Base-by-base conservation (phyloP, 2,888 invertebrate genomes). In the Dysmachus trigonus region DNA sequence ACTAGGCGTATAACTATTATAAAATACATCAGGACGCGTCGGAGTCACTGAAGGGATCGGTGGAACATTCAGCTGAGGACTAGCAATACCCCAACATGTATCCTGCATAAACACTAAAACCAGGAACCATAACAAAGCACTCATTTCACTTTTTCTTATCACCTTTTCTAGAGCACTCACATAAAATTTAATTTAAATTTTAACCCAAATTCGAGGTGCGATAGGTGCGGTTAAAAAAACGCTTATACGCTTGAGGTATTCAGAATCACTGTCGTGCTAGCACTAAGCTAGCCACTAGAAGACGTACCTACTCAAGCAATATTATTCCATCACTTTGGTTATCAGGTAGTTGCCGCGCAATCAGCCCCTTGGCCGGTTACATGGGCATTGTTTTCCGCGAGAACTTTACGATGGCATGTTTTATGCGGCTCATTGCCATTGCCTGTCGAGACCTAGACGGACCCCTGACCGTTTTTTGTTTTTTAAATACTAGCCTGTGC, bases 21-120 rank as follows among this genome's bases (percentile, higher is more conserved):
- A 90, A 62, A 87, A 90, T 10, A 91, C 88, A 87, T 91, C 90
- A 0, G 91, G 91, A 30, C 89, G 89, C 15, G 90, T 89, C 8
- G 89, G 88, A n/a, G 88, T 88, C 33, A 2, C 81, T 35, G 33
- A 89, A 88, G 93, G 90, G 62, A 94, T 89, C 0, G 94, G 94
- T 1, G 94, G 94, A 74, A 94, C 89, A 89, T 94, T 94, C 76
- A 94, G 90, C 88, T 95, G 94, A 2, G 92, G 90, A 30, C 81
- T 79, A 41, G 86, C 10, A 31, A 35, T 79, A 33, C 72, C 79
- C 18, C 74, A 18, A 13, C 10, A 31, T 18, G 30, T 6, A 27
- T n/a, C 47, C n/a, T 30, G 5, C 15, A 10, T n/a, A 10, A 84
- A 35, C 33, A 35, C 62, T 33, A 82, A 6, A 62, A 82, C 27